A percentile compares a stretch with the other conserved stretches of the same genome.
phyloP scores from a whole-genome alignment of 2,888 invertebrate genomes.

The Phymatocera aterrima region DNA sequence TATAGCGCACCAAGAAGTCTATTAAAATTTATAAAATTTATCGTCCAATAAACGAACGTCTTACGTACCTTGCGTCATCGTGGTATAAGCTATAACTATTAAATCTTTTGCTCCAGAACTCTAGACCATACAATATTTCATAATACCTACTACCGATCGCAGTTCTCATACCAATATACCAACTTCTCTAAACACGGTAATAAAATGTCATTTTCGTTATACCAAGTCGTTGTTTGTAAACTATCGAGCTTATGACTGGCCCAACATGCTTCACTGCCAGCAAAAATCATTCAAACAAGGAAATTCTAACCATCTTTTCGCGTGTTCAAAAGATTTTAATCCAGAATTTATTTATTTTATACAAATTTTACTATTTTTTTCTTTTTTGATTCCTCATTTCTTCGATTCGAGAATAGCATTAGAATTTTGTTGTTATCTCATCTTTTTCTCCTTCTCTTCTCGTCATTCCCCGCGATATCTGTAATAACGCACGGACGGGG shows the following conservation, averaged over 20 bases:
- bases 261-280: too few relatives aligned
- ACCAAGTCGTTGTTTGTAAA: not conserved
- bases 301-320: not conserved
- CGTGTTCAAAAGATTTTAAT: not conserved
- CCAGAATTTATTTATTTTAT: not conserved
- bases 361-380: too few relatives aligned
- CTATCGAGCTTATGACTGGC: not conserved
- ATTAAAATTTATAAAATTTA: not conserved
- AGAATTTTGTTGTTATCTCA: not conserved
- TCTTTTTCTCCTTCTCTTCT: not conserved
- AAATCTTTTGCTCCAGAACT: not conserved
- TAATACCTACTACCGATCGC: not conserved
- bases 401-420: too few relatives aligned
- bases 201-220: not conserved
- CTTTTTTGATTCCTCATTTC: too few relatives aligned
- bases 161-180: too few relatives aligned
- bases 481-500: constrained; percentile 5
- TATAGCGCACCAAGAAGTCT: too few relatives aligned
- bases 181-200: not conserved
- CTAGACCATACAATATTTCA: constrained; percentile 8
- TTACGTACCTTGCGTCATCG: not conserved
- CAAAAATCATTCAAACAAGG: too few relatives aligned
- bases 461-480: not conserved
- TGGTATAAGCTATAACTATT: not conserved
- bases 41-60: not conserved